Conservation (phyloP, 2,888 invertebrate species). For the Tachina fera region DNA sequence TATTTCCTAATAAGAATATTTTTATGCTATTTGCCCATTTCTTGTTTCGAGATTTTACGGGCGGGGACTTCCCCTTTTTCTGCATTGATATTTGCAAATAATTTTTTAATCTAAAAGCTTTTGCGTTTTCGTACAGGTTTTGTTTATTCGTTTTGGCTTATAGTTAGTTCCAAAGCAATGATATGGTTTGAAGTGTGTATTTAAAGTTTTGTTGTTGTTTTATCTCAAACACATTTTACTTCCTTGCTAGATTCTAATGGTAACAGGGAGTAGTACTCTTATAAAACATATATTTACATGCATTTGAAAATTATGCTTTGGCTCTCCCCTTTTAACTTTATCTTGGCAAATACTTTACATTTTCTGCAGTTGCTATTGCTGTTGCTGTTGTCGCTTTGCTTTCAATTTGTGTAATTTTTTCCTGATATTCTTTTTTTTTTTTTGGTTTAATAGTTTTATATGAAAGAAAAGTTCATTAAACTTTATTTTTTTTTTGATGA, state of each 20-base stretch:
- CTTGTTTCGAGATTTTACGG: neutral
- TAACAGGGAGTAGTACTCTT: slow-evolving; percentile 55
- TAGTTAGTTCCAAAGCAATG: slow-evolving; percentile 30
- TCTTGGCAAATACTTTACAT: slow-evolving; percentile 55
- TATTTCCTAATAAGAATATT: neutral
- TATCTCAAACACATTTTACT: slow-evolving; percentile 54
- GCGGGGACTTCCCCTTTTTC: slow-evolving; percentile 18
- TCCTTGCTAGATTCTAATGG: slow-evolving; percentile 68
- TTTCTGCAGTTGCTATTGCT: neutral
- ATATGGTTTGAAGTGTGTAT: slow-evolving; percentile 51
- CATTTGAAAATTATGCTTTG: slow-evolving; percentile 63
- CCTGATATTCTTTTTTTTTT: slow-evolving; percentile 17
- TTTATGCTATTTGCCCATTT: neutral
- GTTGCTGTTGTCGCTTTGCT: slow-evolving; percentile 31
- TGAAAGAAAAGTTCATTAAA: slow-evolving; percentile 65
- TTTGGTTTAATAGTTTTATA: slow-evolving; percentile 62
- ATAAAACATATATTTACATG: slow-evolving; percentile 34
- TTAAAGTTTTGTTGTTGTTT: slow-evolving; percentile 29
- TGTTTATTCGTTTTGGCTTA: neutral
- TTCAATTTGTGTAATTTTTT: slow-evolving; percentile 52
- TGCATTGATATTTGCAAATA: neutral
- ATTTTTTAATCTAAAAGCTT: neutral
- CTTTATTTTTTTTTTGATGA: slow-evolving; percentile 9
- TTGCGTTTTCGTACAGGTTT: slow-evolving; percentile 23
- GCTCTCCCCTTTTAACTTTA: slow-evolving; percentile 59